Conservation (phyloP, 2,113 vertebrate species). For the Cromileptes altivelis region DNA sequence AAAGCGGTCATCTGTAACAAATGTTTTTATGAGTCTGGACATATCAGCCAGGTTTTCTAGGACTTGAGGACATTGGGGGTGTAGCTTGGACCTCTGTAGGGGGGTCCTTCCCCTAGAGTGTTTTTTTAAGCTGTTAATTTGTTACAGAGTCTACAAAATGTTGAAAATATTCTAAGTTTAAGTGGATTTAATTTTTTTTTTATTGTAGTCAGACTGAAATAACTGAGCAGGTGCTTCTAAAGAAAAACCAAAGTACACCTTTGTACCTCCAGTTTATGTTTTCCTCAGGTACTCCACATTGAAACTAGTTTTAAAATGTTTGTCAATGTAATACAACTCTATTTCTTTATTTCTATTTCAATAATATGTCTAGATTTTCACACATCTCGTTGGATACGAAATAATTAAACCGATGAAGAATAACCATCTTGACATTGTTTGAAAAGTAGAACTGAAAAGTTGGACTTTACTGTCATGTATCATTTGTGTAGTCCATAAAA, state of each 20-base stretch:
- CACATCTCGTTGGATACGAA: background rate
- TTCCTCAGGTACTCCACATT: background rate
- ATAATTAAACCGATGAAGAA: constrained; percentile 1
- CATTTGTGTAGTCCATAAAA: constrained; percentile 20
- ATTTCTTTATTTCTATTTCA: background rate
- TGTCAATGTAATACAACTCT: background rate
- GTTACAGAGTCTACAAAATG: constrained; percentile 1
- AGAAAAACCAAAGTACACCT: background rate
- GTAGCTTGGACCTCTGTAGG: no score
- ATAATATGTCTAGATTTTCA: no score
- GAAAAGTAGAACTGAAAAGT: constrained; percentile 21
- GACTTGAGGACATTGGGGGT: no score
- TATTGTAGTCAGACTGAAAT: background rate
- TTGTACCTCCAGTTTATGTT: background rate
- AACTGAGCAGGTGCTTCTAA: background rate
- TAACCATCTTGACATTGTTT: background rate
- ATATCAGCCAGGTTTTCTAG: no score
- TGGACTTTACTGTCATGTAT: background rate
- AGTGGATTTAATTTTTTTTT: background rate
- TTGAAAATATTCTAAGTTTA: constrained; percentile 7
- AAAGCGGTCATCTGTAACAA: background rate
- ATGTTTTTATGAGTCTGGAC: background rate
- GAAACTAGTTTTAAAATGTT: background rate
- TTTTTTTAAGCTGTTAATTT: constrained; percentile 12
- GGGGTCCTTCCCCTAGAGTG: no score